Base-by-base conservation (phyloP, 2,888 invertebrate species). In the Lasioglossum lativentre region DNA sequence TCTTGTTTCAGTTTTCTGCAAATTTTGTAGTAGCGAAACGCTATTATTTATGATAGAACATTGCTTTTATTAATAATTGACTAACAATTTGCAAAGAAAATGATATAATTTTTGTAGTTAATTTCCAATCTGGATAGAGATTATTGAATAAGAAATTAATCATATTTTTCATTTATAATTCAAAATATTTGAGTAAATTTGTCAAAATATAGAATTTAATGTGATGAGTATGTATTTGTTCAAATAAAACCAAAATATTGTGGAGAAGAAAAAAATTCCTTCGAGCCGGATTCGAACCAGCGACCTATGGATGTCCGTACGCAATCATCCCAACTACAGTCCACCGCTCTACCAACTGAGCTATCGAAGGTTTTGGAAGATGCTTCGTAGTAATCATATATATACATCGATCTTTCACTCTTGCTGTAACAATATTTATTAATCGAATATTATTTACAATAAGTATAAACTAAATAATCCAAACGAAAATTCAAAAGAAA, bases 341-440 rank as follows among this genome's bases (percentile, higher is more conserved):
- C 95, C 95, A 95, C 95, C 95, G 95, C 95, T 95, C 95, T 95
- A 95, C 95, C 95, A 95, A 95, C 95, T 95, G 95, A 95, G 94
- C 95, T 95, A 95, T 95, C 95, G 95, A 95, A 95, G 95, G 95
- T 23, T 52, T 83, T 78, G 78, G 75, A 14, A 75, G 14, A 14
- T n/a, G 16, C 4, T 77, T 45, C 75, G 78, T 70, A 63, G 12
- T 30, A 45, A 23, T 0, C 0, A 0, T 0, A 85, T 45, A 75
- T 80, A 80, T 0, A 0, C 0, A 5, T 2, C 0, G 0, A 12
- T 10, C 1, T 19, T 12, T 2, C 1, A 3, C 27, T 27, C 27
- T 47, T 0, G 14, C 14, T 0, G 10, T 16, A 45, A 68, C 1
- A 52, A 38, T 8, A n/a, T 27, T 10, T 16, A n/a, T 10, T 30